A percentile compares a stretch with the other conserved stretches of the same genome.
These are phyloP conservation scores for Lamellibrachia satsuma DNA, from an alignment of 2,888 invertebrate species.

Conservation along the genomic window DNA sequence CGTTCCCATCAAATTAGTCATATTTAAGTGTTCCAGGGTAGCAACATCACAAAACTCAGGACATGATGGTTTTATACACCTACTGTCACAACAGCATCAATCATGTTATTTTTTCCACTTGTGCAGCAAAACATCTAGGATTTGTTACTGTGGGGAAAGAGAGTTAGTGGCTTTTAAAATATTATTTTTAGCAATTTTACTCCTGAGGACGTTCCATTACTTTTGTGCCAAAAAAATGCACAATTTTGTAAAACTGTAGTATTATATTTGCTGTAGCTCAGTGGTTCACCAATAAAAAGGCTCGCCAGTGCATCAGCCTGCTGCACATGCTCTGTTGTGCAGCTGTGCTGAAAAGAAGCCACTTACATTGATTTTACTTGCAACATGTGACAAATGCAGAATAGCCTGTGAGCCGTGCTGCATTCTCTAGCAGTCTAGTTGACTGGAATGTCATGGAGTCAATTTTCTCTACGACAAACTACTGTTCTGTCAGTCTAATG, in stretches of 20 bases:
- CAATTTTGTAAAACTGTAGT: too few relatives aligned
- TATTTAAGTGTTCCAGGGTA: neutral
- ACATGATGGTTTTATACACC: neutral
- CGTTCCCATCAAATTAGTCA: neutral
- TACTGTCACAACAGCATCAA: neutral
- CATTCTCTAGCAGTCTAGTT: neutral
- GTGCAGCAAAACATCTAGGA: neutral
- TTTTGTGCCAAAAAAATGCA: too few relatives aligned
- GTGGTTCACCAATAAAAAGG: too few relatives aligned
- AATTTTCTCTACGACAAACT: too few relatives aligned
- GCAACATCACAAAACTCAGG: neutral
- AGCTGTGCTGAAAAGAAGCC: neutral
- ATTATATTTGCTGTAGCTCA: too few relatives aligned
- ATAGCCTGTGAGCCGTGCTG: neutral
- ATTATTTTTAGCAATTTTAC: too few relatives aligned
- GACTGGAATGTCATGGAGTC: too few relatives aligned
- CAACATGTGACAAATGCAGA: neutral
- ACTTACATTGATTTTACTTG: neutral
- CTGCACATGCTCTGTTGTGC: neutral
- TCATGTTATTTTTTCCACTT: neutral
- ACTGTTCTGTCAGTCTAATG: too few relatives aligned
- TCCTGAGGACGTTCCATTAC: too few relatives aligned
- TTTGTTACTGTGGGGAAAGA: neutral
- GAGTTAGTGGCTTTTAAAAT: neutral
- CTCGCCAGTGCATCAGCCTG: neutral